Base-by-base conservation (phyloP, 2,888 invertebrate genomes). In the Callimorpha dominula region DNA sequence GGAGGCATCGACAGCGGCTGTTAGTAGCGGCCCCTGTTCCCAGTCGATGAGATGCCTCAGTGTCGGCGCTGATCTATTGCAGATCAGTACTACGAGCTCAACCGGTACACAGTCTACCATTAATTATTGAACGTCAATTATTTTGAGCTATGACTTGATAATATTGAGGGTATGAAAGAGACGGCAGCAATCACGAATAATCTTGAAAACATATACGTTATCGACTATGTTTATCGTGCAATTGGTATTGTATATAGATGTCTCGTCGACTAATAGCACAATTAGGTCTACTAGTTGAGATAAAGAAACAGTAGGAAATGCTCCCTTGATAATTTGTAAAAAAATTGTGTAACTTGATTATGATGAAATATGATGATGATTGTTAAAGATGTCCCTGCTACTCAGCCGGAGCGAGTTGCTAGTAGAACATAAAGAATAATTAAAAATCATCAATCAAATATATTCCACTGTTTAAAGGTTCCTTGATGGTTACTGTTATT, bases 61-160 rank as follows among this genome's bases (percentile, higher is more conserved):
- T 82, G 80, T 80, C 82, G 77, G 79, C 85, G 77, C 82, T 87
- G 87, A 89, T 88, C 86, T 87, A 88, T 88, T 79, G 83, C 83
- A 75, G 85, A 86, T 81, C 84, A 79, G 77, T 76, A 65, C 52
- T 9, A 15, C 31, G 40, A 20, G 54, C 69, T 52, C 62, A 57
- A 60, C 70, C 31, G 46, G 62, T 31, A 60, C 68, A 17, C 15
- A 15, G 50, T 31, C 69, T 64, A 72, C 20, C 65, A 72, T 68
- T 70, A 72, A 70, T 75, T 72, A 71, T 68, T 9, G 42, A 62
- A 46, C 70, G 43, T 43, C 73, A 66, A 73, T 70, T 60, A 70
- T 70, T 70, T 73, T 73, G 65, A 69, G 69, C 52, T 73, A 40
- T 50, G 69, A 42, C 71, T 65, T 46, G 65, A 20, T 64, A 70